phyloP scores from a whole-genome alignment of 2,888 invertebrate species.

The Labia minor region DNA sequence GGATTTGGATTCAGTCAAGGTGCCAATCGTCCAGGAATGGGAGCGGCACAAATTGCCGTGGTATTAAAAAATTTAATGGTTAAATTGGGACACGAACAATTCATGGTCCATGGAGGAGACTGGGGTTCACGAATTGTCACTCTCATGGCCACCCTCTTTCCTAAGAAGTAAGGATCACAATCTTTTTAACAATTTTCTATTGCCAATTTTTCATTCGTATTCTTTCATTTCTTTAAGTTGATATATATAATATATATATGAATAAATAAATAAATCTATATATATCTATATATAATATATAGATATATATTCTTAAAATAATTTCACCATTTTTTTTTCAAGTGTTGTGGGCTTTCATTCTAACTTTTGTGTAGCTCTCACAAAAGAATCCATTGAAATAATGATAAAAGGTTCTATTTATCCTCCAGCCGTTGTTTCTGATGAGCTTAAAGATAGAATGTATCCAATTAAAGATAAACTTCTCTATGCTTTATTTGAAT shows the following conservation, averaged over 20 bases:
- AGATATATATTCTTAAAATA: too few species aligned
- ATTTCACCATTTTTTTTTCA: neutral
- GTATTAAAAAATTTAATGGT: conserved; percentile 37
- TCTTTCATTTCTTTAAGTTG: too few species aligned
- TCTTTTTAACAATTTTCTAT: too few species aligned
- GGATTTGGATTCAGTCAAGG: neutral
- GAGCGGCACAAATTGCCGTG: conserved; percentile 26
- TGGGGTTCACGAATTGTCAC: conserved; percentile 40
- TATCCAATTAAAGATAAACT: neutral
- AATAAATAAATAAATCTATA: too few species aligned
- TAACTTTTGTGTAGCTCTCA: neutral
- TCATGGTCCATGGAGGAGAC: conserved; percentile 41
- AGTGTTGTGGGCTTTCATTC: neutral
- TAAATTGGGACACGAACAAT: conserved; percentile 36
- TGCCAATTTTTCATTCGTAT: too few species aligned
- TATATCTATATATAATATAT: too few species aligned
- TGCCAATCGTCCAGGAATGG: conserved; percentile 27
- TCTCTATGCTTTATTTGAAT: neutral
- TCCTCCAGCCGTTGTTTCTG: neutral
- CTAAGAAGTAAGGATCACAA: conserved; percentile 4
- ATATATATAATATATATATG: too few species aligned
- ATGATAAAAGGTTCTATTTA: neutral
- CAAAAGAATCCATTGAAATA: neutral
- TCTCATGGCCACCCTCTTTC: conserved; percentile 34
- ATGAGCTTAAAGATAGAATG: neutral